Evolutionary conservation across 1,140 invertebrate species (phyloP).

Genomic region (Subanguina moxae): DNA sequence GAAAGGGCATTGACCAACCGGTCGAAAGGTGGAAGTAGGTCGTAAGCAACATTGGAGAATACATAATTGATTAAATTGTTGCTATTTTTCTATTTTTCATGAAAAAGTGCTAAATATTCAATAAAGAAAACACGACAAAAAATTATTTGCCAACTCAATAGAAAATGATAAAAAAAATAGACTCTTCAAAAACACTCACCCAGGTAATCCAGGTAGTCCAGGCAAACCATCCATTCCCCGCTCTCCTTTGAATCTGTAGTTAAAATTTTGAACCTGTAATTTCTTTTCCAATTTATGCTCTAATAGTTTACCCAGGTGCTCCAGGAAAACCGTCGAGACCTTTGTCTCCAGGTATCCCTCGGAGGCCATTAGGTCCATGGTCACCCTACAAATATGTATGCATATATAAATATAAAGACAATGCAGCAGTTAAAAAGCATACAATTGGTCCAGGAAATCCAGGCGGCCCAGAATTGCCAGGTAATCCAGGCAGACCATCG

Average conservation of each 20-base stretch:
- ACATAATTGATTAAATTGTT: too few species aligned
- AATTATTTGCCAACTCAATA: too few species aligned
- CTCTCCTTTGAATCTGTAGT: constrained; percentile 3
- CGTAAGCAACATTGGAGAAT: too few species aligned
- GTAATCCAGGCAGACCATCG: constrained; percentile 34
- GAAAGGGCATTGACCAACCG: too few species aligned
- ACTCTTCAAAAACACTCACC: constrained; percentile 1
- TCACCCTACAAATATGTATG: background rate
- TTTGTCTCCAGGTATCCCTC: constrained; percentile 9
- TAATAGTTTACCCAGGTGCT: constrained; percentile 19
- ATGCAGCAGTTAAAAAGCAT: background rate
- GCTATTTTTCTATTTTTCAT: too few species aligned
- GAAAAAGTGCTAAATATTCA: too few species aligned
- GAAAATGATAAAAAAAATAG: too few species aligned
- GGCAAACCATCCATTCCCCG: constrained; percentile 16
- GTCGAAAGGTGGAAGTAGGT: too few species aligned
- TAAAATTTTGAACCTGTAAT: background rate
- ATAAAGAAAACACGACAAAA: too few species aligned
- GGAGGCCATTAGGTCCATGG: background rate
- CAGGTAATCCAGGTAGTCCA: constrained; percentile 39
- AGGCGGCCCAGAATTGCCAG: constrained; percentile 34
- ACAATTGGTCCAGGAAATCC: constrained; percentile 30
- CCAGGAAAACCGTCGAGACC: constrained; percentile 15
- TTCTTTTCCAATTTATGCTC: constrained; percentile 23
- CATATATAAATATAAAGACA: background rate